Conservation (phyloP, 2,797 vertebrate species). For the Macropodus opercularis region DNA sequence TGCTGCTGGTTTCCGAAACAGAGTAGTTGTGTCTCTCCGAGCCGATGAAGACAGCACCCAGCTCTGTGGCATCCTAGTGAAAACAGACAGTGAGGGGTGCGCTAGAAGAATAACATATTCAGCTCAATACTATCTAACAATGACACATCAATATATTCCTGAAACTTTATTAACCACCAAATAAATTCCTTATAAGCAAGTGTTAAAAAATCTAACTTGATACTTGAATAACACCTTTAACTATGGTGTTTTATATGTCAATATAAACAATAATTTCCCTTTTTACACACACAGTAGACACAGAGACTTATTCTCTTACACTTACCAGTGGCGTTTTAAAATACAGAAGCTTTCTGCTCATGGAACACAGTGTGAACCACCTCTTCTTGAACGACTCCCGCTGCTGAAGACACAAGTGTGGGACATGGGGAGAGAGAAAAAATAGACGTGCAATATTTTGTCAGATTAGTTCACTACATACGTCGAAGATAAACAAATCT, state of each 20-base stretch:
- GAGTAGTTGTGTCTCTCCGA: conserved; percentile 82
- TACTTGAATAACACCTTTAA: not conserved
- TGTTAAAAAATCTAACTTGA: too few relatives aligned
- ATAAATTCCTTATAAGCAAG: too few relatives aligned
- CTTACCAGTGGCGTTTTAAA: conserved; percentile 90
- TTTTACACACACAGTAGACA: not conserved
- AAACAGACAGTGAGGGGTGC: not conserved
- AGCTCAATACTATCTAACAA: too few relatives aligned
- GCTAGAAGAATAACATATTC: not conserved
- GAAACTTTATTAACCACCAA: too few relatives aligned
- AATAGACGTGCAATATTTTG: not conserved
- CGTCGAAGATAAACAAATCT: conserved; percentile 42
- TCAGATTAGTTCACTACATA: not conserved
- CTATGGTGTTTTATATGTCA: not conserved
- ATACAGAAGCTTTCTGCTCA: conserved; percentile 87
- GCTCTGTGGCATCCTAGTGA: conserved; percentile 86
- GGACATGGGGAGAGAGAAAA: not conserved
- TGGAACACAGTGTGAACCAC: conserved; percentile 88
- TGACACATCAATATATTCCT: too few relatives aligned
- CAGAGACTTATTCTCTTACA: not conserved
- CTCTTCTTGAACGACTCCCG: conserved; percentile 89
- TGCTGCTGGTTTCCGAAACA: conserved; percentile 74
- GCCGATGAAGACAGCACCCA: conserved; percentile 87
- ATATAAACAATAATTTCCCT: too few relatives aligned
- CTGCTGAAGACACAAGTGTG: conserved; percentile 77